Evolutionary conservation across 2,797 vertebrate species (phyloP), one percentile per base, ranked within the genome.

Genomic region (Hemibagrus guttatus): DNA sequence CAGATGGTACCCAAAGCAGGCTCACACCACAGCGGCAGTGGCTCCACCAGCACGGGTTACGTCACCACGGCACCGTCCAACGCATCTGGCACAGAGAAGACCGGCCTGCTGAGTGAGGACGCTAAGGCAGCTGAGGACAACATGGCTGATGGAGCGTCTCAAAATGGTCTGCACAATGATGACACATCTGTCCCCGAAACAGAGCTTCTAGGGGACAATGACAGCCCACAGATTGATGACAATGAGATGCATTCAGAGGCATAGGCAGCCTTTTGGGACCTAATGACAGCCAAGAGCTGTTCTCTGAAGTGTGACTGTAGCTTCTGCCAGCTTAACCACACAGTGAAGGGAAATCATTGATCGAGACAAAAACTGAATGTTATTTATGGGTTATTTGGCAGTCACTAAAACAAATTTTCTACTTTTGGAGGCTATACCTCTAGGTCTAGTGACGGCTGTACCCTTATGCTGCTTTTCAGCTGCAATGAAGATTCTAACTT

Each of bases 31-130:
- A 99, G 98, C 0, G 98, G 97, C 83, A 99, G 98, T 0, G 98
- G 98, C 59, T 99, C 98, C 87, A 99, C 98, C 64, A 99, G 98
- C 89, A 99, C 98, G 0, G 98, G 98, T 66, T 99, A 99, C 0
- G 97, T 98, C 89, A 99, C 98, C 91, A 99, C 97, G 0, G 97
- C 97, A 0, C 98, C 97, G 14, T 99, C 97, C 90, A 99, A 96
- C 64, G 93, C 96, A 0, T 98, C 97, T 0, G 95, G 93, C 90
- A 95, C 96, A 0, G 98, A 99, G 89, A 94, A 97, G 84, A 96
- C 95, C 0, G 96, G 95, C 81, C 92, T 97, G 84, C 95, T 98
- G 6, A 93, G 93, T 0, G 97, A 97, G 87, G 90, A 95, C 9
- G 92, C 71, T 84, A 95, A 93, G 83, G 95, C 94, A 59, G 87